Evolutionary conservation across 2,888 invertebrate species (phyloP).

Genomic region (Xestia rhomboidea): DNA sequence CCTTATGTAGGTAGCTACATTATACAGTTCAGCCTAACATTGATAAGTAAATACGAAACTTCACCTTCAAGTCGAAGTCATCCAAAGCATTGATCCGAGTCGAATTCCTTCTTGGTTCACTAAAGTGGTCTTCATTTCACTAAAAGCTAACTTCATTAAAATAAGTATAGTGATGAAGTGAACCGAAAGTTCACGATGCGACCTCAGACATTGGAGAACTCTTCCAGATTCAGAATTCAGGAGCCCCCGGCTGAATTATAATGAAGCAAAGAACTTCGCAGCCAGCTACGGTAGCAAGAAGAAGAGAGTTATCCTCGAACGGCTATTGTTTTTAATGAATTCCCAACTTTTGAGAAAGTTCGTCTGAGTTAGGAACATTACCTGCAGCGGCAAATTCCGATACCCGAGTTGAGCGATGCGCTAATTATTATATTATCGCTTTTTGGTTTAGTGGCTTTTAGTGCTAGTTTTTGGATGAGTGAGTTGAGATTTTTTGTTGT

Average conservation of each 20-base stretch:
- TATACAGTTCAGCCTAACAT: background rate
- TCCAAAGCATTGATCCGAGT: too few species aligned
- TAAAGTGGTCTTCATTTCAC: background rate
- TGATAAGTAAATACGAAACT: background rate
- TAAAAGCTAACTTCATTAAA: conserved; percentile 29
- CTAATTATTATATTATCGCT: conserved; percentile 64
- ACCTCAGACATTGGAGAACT: conserved; percentile 56
- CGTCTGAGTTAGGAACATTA: conserved; percentile 71
- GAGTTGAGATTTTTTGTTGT: background rate
- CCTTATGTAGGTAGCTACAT: background rate
- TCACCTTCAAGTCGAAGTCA: background rate
- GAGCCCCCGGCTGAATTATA: conserved; percentile 78
- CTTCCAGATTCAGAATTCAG: conserved; percentile 68
- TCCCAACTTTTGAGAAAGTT: conserved; percentile 74
- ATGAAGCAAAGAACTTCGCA: conserved; percentile 76
- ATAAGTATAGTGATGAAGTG: conserved; percentile 31
- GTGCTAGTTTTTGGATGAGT: background rate
- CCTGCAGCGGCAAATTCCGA: conserved; percentile 77
- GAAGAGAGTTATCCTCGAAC: conserved; percentile 74
- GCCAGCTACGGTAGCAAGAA: conserved; percentile 59
- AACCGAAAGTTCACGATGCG: conserved; percentile 40
- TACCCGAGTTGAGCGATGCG: conserved; percentile 59
- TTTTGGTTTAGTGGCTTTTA: conserved; percentile 36
- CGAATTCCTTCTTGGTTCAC: background rate
- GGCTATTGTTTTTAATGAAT: conserved; percentile 83